These are phyloP conservation scores for Drosophila neotestacea DNA, from an alignment of 2,888 invertebrate species.

Conservation along the genomic window DNA sequence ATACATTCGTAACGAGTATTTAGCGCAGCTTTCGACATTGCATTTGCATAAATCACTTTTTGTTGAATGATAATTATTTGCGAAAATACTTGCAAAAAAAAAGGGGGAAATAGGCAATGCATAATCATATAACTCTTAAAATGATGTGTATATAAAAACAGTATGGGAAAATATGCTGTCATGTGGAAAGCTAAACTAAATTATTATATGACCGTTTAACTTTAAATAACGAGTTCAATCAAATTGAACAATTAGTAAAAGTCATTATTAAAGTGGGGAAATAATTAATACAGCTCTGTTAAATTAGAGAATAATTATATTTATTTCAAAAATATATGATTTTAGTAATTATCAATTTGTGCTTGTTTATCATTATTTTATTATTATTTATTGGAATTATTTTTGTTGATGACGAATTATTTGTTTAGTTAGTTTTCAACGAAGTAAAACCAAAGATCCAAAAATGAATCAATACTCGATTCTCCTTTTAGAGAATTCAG, in stretches of 20 bases:
- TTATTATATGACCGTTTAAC: neutral
- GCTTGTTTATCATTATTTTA: no score
- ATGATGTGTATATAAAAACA: conserved; percentile 2
- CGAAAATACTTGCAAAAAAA: conserved; percentile 21
- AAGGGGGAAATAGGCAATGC: conserved; percentile 26
- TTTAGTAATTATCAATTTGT: no score
- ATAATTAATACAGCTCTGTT: no score
- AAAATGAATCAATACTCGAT: no score
- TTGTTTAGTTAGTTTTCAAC: no score
- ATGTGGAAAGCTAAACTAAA: neutral
- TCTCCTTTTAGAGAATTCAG: neutral
- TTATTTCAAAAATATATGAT: no score
- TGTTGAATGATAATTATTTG: conserved; percentile 34
- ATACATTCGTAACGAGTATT: conserved; percentile 21
- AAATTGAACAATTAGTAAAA: neutral
- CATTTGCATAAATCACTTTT: conserved; percentile 47
- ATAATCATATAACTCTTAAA: conserved; percentile 29
- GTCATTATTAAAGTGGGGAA: neutral
- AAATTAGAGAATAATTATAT: no score
- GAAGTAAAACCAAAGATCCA: no score
- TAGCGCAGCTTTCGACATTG: conserved; percentile 51
- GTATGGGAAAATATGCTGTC: neutral
- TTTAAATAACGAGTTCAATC: neutral
- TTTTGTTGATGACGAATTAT: no score
- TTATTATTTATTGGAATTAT: no score